Conservation (phyloP, 2,888 invertebrate species). For the Danaus chrysippus region DNA sequence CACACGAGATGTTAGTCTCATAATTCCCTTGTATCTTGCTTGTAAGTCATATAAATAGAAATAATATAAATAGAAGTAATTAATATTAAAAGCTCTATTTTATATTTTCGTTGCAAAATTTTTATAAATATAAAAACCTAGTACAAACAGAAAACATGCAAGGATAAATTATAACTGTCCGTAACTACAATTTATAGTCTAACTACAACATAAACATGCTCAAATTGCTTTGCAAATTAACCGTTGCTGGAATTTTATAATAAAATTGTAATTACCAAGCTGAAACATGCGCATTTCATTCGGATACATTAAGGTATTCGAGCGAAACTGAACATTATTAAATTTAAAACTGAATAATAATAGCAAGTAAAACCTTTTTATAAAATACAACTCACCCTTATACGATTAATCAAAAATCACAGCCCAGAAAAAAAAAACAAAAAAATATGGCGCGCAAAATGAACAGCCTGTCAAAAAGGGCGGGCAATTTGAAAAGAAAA, state of each 20-base stretch:
- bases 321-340: neutral
- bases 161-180: too few relatives aligned
- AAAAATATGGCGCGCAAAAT: constrained; percentile 28
- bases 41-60: neutral
- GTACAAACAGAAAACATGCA: too few relatives aligned
- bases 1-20: neutral
- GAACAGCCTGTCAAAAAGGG: constrained; percentile 31
- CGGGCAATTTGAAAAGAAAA: constrained; percentile 29
- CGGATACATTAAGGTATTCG: too few relatives aligned
- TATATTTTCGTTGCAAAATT: constrained; percentile 6
- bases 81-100: neutral
- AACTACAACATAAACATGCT: neutral
- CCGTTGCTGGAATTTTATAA: constrained; percentile 6
- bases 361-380: constrained; percentile 10
- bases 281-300: neutral
- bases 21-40: neutral
- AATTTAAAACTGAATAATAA: constrained; percentile 5
- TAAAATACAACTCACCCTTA: constrained; percentile 22
- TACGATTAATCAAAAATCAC: constrained; percentile 41
- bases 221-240: constrained; percentile 5
- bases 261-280: constrained; percentile 1
- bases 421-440: constrained; percentile 39
- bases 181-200: too few relatives aligned
- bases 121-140: neutral
- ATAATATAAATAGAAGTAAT: neutral